Evolutionary conservation across 2,113 vertebrate genomes (phyloP), one percentile per base, ranked within the genome.

Genomic region (Cinclus mexicanus): DNA sequence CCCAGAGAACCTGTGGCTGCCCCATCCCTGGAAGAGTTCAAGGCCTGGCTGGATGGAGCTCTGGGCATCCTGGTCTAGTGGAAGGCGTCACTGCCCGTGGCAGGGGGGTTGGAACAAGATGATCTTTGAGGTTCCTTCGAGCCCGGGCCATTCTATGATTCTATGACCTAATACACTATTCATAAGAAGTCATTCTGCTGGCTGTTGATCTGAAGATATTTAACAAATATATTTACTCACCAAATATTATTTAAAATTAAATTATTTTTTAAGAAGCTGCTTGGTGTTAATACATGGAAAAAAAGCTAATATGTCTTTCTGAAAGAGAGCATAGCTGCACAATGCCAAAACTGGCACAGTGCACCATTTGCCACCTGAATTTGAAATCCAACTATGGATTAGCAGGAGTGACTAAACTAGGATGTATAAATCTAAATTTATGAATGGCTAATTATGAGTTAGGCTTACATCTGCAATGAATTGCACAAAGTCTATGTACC

Each of bases 401-500:
- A 87, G 31, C 41, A 94, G 79, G 53, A 83, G 80, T 88, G 63
- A 94, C 79, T 95, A 86, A 95, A 86, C 37, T 65, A 89, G 79
- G 49, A 50, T 35, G 85, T 77, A 77, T 61, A 89, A 84, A 74
- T 67, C 50, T 71, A 81, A 89, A 75, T 81, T 69, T 91, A 55
- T 82, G 92, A 92, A 70, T 91, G 46, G 60, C 59, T 86, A 89
- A 95, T 93, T 87, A 57, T 42, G 55, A 87, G 59, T 72, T 88
- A 83, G 69, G 49, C 14, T 93, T 49, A 57, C 61, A 85, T 96
- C 84, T 81, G 82, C 79, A 82, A 61, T 65, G 57, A 56, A 35
- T 56, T 68, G 37, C 41, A 85, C 53, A 49, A 87, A 91, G 74
- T 42, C 72, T 81, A 42, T 78, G 65, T 46, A 78, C 49, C 25